A percentile compares a stretch with the other conserved stretches of the same genome.
Evolutionary conservation across 2,113 vertebrate genomes (phyloP).

Genomic region (Bos indicus): DNA sequence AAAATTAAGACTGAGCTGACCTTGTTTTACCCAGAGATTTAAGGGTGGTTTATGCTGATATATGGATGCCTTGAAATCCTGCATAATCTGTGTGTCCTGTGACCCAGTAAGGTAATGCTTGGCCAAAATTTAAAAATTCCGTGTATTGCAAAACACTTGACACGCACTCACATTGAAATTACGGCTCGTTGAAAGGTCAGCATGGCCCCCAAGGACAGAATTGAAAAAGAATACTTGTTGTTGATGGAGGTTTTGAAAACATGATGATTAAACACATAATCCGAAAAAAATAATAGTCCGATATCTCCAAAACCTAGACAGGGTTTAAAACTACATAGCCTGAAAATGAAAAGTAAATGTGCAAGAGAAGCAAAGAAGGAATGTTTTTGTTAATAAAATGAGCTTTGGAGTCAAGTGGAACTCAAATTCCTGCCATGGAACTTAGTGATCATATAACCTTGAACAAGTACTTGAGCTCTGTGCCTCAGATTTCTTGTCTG

Average conservation of each 20-base stretch:
- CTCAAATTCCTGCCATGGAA: background rate
- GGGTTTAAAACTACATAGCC: conserved; percentile 7
- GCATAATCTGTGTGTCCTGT: background rate
- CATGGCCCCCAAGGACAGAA: conserved; percentile 9
- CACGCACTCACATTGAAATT: background rate
- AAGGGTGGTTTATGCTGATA: conserved; percentile 33
- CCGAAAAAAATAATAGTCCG: background rate
- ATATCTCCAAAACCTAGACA: background rate
- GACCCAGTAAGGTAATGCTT: conserved; percentile 23
- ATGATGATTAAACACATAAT: conserved; percentile 45
- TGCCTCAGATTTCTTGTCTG: background rate
- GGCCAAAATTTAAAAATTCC: conserved; percentile 34
- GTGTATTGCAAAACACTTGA: conserved; percentile 57
- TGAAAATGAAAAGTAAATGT: conserved; percentile 21
- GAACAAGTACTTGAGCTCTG: background rate
- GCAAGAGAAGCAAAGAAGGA: background rate
- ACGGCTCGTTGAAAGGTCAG: background rate
- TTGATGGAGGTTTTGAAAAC: conserved; percentile 56
- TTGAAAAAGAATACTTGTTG: conserved; percentile 17
- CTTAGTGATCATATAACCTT: background rate
- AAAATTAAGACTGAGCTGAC: conserved; percentile 48
- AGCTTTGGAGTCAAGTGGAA: background rate
- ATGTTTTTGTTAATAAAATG: background rate
- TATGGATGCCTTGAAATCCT: conserved; percentile 69
- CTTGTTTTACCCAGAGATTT: conserved; percentile 33